These are phyloP conservation scores for Xenopus petersii DNA, from an alignment of 2,797 vertebrate species.

Conservation along the genomic window DNA sequence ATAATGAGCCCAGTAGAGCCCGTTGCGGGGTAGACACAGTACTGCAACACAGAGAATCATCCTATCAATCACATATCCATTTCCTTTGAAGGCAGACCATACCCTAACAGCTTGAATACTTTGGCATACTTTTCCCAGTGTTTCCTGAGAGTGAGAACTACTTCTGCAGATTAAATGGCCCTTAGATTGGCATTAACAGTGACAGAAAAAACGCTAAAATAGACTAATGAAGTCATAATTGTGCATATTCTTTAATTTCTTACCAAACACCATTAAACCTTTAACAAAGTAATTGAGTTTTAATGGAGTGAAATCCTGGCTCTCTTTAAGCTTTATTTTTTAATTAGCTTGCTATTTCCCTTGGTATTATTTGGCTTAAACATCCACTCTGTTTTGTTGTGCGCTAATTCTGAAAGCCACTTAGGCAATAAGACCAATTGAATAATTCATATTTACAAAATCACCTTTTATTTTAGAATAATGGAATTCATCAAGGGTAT, in stretches of 20 bases:
- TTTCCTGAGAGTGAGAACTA: constrained; percentile 30
- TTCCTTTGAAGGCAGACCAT: neutral
- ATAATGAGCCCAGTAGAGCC: too few species aligned
- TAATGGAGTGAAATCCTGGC: constrained; percentile 63
- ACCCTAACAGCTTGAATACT: constrained; percentile 3
- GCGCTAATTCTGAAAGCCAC: constrained; percentile 50
- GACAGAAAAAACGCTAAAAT: constrained; percentile 59
- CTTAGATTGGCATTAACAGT: constrained; percentile 51
- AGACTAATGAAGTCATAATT: constrained; percentile 64
- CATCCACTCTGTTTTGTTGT: constrained; percentile 53
- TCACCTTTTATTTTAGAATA: constrained; percentile 44
- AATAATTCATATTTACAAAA: constrained; percentile 58
- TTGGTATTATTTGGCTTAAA: constrained; percentile 51
- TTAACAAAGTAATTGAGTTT: constrained; percentile 64
- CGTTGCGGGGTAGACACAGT: too few species aligned
- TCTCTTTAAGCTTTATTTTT: constrained; percentile 50
- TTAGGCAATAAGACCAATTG: constrained; percentile 55
- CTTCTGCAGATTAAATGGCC: constrained; percentile 54
- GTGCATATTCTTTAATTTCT: constrained; percentile 64
- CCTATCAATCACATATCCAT: neutral
- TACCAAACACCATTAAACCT: constrained; percentile 62
- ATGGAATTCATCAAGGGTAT: constrained; percentile 55
- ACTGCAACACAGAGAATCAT: neutral
- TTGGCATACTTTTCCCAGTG: constrained; percentile 11
- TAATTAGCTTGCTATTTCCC: constrained; percentile 57